phyloP scores from a whole-genome alignment of 2,797 vertebrate genomes.

The Gambelia wislizenii region DNA sequence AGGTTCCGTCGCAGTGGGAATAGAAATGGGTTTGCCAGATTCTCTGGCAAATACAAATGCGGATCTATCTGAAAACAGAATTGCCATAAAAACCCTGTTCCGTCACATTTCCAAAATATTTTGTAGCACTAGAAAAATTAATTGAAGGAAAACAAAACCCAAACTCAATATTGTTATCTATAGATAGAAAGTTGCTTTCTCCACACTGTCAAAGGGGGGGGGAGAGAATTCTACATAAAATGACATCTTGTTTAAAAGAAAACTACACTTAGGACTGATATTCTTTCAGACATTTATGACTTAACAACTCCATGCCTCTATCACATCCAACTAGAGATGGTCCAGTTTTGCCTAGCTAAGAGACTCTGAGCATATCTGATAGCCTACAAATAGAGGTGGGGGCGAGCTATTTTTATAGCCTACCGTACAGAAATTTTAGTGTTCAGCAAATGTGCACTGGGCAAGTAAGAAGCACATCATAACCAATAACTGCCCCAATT shows the following conservation, averaged over 20 bases:
- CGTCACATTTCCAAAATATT: conserved; percentile 19
- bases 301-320: neutral
- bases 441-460: neutral
- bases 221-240: neutral
- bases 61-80: conserved; percentile 48
- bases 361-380: neutral
- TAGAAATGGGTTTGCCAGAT: too few relatives aligned
- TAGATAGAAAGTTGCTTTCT: conserved; percentile 24
- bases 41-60: conserved; percentile 1
- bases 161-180: neutral
- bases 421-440: neutral
- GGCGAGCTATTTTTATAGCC: too few relatives aligned
- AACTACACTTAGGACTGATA: neutral
- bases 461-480: too few relatives aligned
- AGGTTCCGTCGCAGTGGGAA: too few relatives aligned
- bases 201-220: conserved; percentile 12
- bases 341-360: neutral
- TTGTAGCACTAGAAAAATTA: conserved; percentile 40
- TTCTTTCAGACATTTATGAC: neutral
- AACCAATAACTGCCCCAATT: too few relatives aligned
- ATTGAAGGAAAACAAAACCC: neutral
- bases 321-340: neutral
- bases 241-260: neutral
- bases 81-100: conserved; percentile 8
- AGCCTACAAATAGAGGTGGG: neutral